Percentiles rank a stretch among this genome's conserved stretches.
Evolutionary conservation across 2,888 invertebrate genomes (phyloP).

Genomic region (Lissonota sp.): DNA sequence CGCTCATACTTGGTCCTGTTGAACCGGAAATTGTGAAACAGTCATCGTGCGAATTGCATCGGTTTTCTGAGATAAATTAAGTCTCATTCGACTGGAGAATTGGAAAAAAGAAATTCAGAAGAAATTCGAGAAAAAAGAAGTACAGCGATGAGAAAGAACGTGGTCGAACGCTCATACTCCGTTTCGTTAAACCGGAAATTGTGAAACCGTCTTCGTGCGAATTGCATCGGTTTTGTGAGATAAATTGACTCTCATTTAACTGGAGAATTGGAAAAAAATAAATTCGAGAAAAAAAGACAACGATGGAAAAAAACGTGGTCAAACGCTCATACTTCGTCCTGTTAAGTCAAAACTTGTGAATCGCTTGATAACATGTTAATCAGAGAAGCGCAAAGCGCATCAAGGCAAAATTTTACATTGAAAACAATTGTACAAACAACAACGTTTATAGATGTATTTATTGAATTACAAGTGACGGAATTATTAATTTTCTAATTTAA

Average conservation of each 20-base stretch:
- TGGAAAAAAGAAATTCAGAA: background rate
- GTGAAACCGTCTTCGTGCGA: background rate
- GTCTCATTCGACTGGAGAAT: background rate
- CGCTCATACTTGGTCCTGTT: conserved; percentile 37
- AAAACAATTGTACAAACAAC: background rate
- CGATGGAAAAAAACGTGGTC: no score
- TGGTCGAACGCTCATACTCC: no score
- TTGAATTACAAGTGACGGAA: background rate
- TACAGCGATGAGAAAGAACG: background rate
- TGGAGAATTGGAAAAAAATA: background rate
- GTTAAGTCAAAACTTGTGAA: no score
- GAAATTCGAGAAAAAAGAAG: background rate
- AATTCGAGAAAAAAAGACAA: background rate
- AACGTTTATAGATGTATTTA: background rate
- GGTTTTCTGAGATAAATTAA: conserved; percentile 15
- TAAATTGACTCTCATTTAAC: conserved; percentile 16
- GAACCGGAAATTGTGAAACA: conserved; percentile 22
- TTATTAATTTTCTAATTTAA: conserved; percentile 27
- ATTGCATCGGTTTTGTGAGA: conserved; percentile 2
- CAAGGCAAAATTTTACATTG: background rate
- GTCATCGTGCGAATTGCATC: background rate
- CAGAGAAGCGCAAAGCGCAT: no score
- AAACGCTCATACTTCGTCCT: no score
- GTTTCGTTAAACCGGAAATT: no score
- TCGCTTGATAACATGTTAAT: conserved; percentile 10